A percentile compares a stretch with the other conserved stretches of the same genome.
phyloP scores from a whole-genome alignment of 2,797 vertebrate species.

The Onychomys arenicola region DNA sequence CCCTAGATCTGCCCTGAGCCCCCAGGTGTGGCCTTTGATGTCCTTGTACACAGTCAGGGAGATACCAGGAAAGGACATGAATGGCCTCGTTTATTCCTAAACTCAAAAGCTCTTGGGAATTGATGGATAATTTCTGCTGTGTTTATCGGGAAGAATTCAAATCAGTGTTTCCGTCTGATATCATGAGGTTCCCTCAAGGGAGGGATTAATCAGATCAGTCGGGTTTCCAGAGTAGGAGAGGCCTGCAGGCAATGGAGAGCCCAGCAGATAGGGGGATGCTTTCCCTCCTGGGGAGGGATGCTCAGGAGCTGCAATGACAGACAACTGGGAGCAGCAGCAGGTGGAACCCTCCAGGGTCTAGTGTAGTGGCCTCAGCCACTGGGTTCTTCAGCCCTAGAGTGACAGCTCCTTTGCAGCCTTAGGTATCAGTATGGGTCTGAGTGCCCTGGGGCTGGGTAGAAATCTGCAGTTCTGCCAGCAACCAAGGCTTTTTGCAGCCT shows the following conservation, averaged over 20 bases:
- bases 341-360: not conserved
- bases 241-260: not conserved
- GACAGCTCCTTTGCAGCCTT: not conserved
- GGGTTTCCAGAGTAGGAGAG: not conserved
- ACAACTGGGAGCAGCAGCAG: not conserved
- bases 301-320: not conserved
- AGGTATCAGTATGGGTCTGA: not conserved
- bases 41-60: not conserved
- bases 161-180: not conserved
- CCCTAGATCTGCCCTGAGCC: not conserved
- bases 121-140: not conserved
- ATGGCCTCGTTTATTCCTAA: not conserved
- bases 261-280: not conserved
- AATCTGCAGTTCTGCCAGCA: not conserved
- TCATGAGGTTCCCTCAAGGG: not conserved
- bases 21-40: not conserved
- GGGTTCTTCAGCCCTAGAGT: not conserved
- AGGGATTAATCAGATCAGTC: not conserved
- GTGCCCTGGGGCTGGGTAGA: not conserved
- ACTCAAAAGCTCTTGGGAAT: not conserved
- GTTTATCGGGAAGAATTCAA: slow-evolving; percentile 28
- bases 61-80: not conserved
- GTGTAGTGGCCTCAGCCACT: not conserved
- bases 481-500: not conserved
- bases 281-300: no score